Evolutionary conservation across 2,797 vertebrate species (phyloP), one percentile per base, ranked within the genome.

Genomic region (Borostomias antarcticus): DNA sequence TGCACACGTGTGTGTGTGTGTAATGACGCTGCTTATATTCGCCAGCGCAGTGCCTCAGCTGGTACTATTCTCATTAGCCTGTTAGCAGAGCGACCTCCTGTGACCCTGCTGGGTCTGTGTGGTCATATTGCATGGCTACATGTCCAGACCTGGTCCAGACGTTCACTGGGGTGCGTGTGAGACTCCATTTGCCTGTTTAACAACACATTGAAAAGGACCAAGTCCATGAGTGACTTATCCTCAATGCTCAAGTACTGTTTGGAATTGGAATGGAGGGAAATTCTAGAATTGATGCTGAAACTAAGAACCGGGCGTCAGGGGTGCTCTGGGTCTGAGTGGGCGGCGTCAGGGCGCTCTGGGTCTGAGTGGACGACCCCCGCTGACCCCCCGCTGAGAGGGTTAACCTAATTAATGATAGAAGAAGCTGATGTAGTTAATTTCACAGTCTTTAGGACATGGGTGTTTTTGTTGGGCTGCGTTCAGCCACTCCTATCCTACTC

Each of bases 401-500:
- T 79, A 85, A 85, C 65, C 69, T 73, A 71, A 87, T 89, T 79
- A 82, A 59, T 43, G 23, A 26, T 17, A 57, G 30, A 35, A 64
- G 48, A 45, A 72, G 62, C 58, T 76, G 65, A 78, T 58, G 57
- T 78, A 75, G 83, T 77, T 82, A 57, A 72, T 59, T 11, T 65
- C 62, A 67, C 50, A 47, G 65, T 53, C 17, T 75, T 11, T 7
- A 7, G 2, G 69, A 50, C 45, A 19, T 62, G 69, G n/a, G 77
- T 79, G 79, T 85, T 75, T 66, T 81, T 73, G 69, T 82, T 82
- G 78, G 82, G 68, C 70, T 72, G 58, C 68, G 9, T 73, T 86
- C 80, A 77, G 67, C 59, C 28, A 47, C 63, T 62, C 47, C 56
- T 60, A 45, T 64, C 45, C 10, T 4, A 5, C 57, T 40, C 4